Conservation (phyloP, 1,140 invertebrate species). For the Elysia chlorotica region DNA sequence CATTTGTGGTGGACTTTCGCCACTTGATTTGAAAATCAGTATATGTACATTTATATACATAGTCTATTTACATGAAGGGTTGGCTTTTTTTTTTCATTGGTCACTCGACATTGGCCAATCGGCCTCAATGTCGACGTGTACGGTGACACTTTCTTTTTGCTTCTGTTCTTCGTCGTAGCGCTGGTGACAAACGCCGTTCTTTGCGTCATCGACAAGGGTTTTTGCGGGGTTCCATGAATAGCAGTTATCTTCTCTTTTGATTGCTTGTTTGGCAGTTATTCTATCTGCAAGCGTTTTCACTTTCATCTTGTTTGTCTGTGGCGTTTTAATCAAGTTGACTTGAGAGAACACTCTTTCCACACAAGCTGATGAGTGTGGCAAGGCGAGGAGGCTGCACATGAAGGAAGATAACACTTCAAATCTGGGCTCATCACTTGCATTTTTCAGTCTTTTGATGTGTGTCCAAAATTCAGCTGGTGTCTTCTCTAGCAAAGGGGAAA, state of each 20-base stretch:
- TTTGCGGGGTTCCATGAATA: neutral
- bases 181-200: neutral
- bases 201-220: neutral
- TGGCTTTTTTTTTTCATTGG: neutral
- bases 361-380: neutral
- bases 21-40: too few species aligned
- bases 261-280: neutral
- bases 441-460: neutral
- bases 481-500: neutral
- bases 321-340: neutral
- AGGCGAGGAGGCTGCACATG: neutral
- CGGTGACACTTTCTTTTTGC: neutral
- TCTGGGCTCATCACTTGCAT: neutral
- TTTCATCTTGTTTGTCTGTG: neutral
- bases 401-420: neutral
- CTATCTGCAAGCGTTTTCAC: neutral
- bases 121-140: neutral
- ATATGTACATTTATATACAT: neutral
- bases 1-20: too few species aligned
- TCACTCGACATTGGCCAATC: neutral
- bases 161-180: neutral
- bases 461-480: neutral
- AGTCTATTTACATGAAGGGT: neutral
- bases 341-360: conserved; percentile 2
- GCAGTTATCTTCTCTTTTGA: neutral